These are phyloP conservation scores for Carabus problematicus DNA, from an alignment of 2,888 invertebrate genomes.

Conservation along the genomic window DNA sequence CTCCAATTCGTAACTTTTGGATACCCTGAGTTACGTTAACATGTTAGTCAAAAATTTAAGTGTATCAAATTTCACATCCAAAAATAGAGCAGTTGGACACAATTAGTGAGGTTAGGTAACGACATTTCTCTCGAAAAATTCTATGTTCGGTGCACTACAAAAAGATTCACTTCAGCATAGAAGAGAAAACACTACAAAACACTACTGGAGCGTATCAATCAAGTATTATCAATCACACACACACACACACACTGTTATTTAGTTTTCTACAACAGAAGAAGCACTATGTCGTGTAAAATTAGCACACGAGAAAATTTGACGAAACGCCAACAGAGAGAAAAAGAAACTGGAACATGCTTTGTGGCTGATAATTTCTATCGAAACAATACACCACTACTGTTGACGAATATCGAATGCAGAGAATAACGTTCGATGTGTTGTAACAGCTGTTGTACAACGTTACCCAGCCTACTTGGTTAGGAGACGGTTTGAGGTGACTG, in stretches of 20 bases:
- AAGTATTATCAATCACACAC: neutral
- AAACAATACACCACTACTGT: neutral
- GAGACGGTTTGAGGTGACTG: conserved; percentile 3
- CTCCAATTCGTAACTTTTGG: too few relatives aligned
- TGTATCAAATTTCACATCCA: too few relatives aligned
- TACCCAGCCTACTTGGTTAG: neutral
- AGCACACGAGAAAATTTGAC: conserved; percentile 7
- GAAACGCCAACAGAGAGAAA: neutral
- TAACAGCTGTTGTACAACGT: neutral
- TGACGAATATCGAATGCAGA: too few relatives aligned
- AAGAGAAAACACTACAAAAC: too few relatives aligned
- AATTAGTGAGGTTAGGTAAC: too few relatives aligned
- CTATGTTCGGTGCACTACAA: too few relatives aligned
- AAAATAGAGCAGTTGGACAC: too few relatives aligned
- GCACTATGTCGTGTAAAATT: neutral
- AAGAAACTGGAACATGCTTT: neutral
- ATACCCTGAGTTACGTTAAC: too few relatives aligned
- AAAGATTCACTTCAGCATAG: too few relatives aligned
- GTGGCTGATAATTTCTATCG: neutral
- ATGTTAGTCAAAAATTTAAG: too few relatives aligned
- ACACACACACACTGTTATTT: neutral
- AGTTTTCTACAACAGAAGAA: neutral
- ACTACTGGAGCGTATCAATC: too few relatives aligned
- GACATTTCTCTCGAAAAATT: too few relatives aligned
- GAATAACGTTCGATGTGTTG: neutral